Percentiles rank a stretch among this genome's conserved stretches.
Evolutionary conservation across 2,888 invertebrate genomes (phyloP).

Genomic region (Diaphora mendica): DNA sequence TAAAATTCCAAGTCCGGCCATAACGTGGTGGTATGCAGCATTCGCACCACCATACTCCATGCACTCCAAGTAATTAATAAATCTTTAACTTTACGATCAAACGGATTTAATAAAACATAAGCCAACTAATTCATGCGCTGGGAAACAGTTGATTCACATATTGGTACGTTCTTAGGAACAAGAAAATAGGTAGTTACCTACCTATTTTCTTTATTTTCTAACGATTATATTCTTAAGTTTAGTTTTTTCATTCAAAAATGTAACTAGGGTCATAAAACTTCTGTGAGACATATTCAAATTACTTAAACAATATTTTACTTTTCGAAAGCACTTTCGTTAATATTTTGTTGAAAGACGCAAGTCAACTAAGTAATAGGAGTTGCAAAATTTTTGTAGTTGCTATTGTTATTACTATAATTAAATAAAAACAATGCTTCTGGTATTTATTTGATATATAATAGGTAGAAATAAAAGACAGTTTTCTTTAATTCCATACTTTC

Average conservation of each 20-base stretch:
- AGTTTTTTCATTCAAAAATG: background rate
- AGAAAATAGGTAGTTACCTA: background rate
- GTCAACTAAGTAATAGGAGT: background rate
- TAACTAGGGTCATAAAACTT: background rate
- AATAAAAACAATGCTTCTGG: too few relatives aligned
- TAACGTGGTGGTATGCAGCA: constrained; percentile 55
- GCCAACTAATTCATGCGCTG: constrained; percentile 19
- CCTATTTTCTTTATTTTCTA: too few relatives aligned
- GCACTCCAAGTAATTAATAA: constrained; percentile 31
- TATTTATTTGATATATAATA: too few relatives aligned
- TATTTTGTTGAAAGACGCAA: background rate
- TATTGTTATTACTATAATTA: too few relatives aligned
- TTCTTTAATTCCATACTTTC: background rate
- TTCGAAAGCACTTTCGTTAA: background rate
- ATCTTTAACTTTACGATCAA: constrained; percentile 26
- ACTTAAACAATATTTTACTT: background rate
- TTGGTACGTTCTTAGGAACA: constrained; percentile 7
- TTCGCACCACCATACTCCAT: constrained; percentile 46
- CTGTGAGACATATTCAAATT: background rate
- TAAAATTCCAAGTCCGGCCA: constrained; percentile 55
- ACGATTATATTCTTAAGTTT: background rate
- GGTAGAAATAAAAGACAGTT: background rate
- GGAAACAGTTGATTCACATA: constrained; percentile 7
- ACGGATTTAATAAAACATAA: constrained; percentile 20
- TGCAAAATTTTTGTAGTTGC: too few relatives aligned